Base-by-base conservation (phyloP, 1,140 invertebrate genomes). In the Aleiodes sp. region DNA sequence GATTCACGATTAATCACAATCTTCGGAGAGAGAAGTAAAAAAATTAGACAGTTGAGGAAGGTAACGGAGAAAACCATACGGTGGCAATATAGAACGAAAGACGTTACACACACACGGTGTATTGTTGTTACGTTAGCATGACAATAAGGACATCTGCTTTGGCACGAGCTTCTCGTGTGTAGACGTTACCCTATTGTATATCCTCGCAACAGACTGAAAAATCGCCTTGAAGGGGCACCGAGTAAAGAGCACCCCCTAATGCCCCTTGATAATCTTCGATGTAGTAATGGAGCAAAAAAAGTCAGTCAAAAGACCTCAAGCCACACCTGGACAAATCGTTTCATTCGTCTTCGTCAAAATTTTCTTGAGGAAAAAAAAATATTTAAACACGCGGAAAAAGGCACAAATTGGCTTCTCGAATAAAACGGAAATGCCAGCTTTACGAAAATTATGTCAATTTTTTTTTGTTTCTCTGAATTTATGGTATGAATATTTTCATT, bases 231-330 rank as follows among this genome's bases (percentile, higher is more conserved):
- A n/a, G 39, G 14, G 14, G 39, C 39, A n/a, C 39, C n/a, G n/a
- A n/a, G n/a, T n/a, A n/a, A n/a, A 16, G 35, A 39, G 35, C 39
- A 43, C 39, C 39, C 39, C 39, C 39, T 43, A 43, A 43, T 43
- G 39, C 39, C 39, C 39, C 39, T 65, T 43, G 70, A 76, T 77
- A 74, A 77, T 78, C 76, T 76, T 76, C 68, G 71, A 72, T 65
- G 66, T 12, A n/a, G 39, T 43, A 43, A 43, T 43, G 39, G 65
- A 68, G 60, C 68, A 68, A 70, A 72, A 70, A 69, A 73, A 43
- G 39, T 43, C 39, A 66, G 56, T 66, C 41, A 29, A 24, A 46
- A 52, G n/a, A n/a, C 26, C 29, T 37, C 16, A n/a, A 26, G 33
- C 33, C 26, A 39, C 28, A 67, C 41, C 65, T 63, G n/a, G 56